phyloP scores from a whole-genome alignment of 2,113 vertebrate species.

The Lipotes vexillifer region DNA sequence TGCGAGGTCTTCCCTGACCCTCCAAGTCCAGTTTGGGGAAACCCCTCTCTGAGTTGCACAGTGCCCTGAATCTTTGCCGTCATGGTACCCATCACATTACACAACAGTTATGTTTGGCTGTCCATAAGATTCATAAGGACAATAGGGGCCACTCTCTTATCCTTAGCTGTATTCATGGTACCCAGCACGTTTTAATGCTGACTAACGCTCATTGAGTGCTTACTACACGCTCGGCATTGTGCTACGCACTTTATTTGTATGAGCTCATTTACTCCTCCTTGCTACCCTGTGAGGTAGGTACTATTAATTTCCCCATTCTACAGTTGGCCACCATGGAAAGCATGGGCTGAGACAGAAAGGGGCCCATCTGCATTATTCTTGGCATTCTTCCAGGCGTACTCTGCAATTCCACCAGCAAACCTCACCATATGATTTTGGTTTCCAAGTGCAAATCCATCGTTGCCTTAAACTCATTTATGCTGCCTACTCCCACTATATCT shows the following conservation, averaged over 20 bases:
- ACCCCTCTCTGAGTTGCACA: background rate
- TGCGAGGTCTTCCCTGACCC: background rate
- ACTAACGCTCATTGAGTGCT: fast-evolving
- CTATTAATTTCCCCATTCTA: background rate
- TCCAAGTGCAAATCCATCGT: constrained; percentile 55
- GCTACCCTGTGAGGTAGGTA: background rate
- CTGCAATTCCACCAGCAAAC: constrained; percentile 12
- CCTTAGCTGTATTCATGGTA: background rate
- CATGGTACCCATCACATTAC: fast-evolving
- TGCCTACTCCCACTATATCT: background rate
- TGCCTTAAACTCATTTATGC: constrained; percentile 60
- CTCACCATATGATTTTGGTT: constrained; percentile 21
- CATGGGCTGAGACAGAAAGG: background rate
- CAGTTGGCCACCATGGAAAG: background rate
- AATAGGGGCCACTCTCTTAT: background rate
- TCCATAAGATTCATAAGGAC: background rate
- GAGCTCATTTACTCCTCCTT: background rate
- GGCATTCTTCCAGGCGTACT: constrained; percentile 36
- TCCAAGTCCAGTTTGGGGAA: background rate
- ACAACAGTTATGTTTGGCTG: background rate
- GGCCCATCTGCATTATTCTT: constrained; percentile 31
- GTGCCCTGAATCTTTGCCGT: background rate
- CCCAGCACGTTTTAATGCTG: background rate
- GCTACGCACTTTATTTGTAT: background rate
- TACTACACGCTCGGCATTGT: background rate